Evolutionary conservation across 2,113 vertebrate genomes (phyloP), one percentile per base, ranked within the genome.

Genomic region (Erythrocercus mccallii): DNA sequence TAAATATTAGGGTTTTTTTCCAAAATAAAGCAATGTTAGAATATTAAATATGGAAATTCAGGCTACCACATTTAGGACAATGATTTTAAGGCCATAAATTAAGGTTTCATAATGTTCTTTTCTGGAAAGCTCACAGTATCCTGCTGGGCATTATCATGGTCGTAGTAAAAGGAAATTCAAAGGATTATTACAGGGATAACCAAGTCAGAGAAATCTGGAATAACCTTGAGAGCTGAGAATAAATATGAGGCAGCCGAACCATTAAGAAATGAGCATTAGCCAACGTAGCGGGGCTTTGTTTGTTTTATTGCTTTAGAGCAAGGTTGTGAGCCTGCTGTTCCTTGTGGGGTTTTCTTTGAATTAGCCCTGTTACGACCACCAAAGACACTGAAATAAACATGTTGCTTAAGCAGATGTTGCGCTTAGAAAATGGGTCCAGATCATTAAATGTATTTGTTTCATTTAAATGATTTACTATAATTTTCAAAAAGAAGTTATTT

Each of bases 181-280:
- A 87, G 21, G 19, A 82, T 93, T 93, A 74, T 73, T 76, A 17
- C 56, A 50, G 18, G 25, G 35, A 81, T 84, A 94, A 92, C 53
- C 18, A 81, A 94, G 28, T 74, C 40, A 71, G 22, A 84, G 25
- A 17, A 94, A 61, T 66, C 37, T 90, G 30, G 25, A 83, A 77
- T 88, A 82, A 91, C 61, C 42, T 81, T 92, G 71, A 44, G 27
- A 82, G 4, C 23, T 78, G 37, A 92, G 68, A 95, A 86, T 89
- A 96, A 96, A 81, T 76, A 61, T n/a, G 23, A 83, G 45, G 47
- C 51, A 81, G 86, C 17, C 60, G 45, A 94, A 57, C 37, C 69
- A 90, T 93, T 92, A 93, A 94, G 50, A 77, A 93, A 80, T 54
- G 51, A 15, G 16, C 79, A 80, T 82, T 86, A 83, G 7, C 69